phyloP scores from a whole-genome alignment of 2,888 invertebrate species.

The Tolmerus cingulatus region DNA sequence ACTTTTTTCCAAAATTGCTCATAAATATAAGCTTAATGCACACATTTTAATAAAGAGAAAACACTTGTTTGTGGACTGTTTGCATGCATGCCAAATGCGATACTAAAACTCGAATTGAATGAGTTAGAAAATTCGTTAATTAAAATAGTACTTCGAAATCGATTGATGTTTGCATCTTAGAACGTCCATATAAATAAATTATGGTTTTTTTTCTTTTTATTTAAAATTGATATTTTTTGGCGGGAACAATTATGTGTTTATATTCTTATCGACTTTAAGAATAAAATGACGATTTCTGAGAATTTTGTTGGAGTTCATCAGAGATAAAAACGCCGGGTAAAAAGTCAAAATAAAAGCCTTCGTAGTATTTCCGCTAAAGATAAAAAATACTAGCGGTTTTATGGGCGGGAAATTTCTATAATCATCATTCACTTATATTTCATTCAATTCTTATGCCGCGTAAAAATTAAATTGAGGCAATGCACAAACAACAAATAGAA shows the following conservation, averaged over 20 bases:
- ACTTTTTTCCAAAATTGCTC: too few relatives aligned
- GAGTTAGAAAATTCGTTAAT: too few relatives aligned
- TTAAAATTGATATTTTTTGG: background rate
- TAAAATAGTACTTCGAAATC: too few relatives aligned
- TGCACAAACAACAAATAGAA: background rate
- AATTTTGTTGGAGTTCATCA: background rate
- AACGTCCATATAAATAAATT: background rate
- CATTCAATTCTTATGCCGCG: background rate
- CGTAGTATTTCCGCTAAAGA: background rate
- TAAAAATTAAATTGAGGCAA: background rate
- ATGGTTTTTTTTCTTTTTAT: background rate
- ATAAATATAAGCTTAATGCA: too few relatives aligned
- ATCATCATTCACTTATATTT: background rate
- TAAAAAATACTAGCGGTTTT: background rate
- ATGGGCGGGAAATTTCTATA: background rate
- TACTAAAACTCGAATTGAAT: too few relatives aligned
- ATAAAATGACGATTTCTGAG: background rate
- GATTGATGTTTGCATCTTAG: background rate
- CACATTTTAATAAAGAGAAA: too few relatives aligned
- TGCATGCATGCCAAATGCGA: too few relatives aligned
- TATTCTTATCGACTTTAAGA: background rate
- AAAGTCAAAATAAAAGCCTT: background rate
- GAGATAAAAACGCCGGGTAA: background rate
- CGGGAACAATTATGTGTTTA: background rate
- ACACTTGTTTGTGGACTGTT: too few relatives aligned